A percentile compares a stretch with the other conserved stretches of the same genome.
These are phyloP conservation scores for Tenthredo amoena DNA, from an alignment of 2,888 invertebrate genomes.

Conservation along the genomic window DNA sequence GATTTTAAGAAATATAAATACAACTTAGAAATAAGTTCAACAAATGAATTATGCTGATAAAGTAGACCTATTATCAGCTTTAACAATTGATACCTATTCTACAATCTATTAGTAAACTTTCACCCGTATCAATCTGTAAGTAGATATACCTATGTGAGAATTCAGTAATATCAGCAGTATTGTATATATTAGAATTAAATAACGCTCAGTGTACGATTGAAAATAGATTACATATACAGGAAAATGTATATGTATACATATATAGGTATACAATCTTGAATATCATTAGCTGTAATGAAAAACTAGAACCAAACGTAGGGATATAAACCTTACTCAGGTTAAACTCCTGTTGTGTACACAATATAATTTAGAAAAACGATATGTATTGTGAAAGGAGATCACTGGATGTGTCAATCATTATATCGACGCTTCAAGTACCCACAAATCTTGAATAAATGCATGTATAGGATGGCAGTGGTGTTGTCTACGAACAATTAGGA, in stretches of 20 bases:
- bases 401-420: background rate
- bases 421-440: constrained; percentile 21
- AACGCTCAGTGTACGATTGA: background rate
- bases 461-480: constrained; percentile 19
- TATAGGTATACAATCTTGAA: background rate
- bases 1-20: background rate
- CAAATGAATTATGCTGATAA: background rate
- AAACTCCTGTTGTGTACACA: background rate
- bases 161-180: background rate
- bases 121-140: background rate
- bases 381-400: background rate
- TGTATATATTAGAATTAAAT: background rate
- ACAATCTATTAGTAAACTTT: constrained; percentile 12
- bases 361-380: background rate
- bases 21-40: background rate
- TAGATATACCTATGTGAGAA: background rate
- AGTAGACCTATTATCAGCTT: background rate
- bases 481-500: background rate
- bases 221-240: background rate
- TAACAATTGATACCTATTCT: constrained; percentile 1
- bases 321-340: constrained; percentile 8
- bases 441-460: constrained; percentile 24
- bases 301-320: background rate
- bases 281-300: background rate
- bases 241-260: no score